These are phyloP conservation scores for Rotaria sp. DNA, from an alignment of 2,888 invertebrate genomes.

Conservation along the genomic window DNA sequence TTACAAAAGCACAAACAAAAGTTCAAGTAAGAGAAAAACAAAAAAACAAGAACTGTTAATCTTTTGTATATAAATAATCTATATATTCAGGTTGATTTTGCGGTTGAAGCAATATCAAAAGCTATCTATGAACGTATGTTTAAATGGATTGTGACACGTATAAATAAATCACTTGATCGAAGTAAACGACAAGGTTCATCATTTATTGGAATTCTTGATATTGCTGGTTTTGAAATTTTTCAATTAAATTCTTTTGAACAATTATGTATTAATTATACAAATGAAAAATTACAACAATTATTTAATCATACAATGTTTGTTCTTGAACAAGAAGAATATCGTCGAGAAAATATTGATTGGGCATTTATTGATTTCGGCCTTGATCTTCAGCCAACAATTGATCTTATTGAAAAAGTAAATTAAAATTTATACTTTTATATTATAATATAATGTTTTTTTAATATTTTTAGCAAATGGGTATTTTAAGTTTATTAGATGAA, in stretches of 20 bases:
- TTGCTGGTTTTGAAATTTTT: constrained; percentile 98
- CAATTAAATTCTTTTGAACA: constrained; percentile 93
- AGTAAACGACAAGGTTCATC: constrained; percentile 96
- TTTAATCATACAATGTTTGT: constrained; percentile 99
- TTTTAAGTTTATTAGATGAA: constrained; percentile 93
- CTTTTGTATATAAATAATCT: background rate
- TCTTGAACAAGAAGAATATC: constrained; percentile 97
- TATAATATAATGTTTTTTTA: background rate
- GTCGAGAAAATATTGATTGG: constrained; percentile 98
- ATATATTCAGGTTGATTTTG: constrained; percentile 66
- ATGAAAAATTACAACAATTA: constrained; percentile 95
- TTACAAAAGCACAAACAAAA: constrained; percentile 96
- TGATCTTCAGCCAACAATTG: constrained; percentile 97
- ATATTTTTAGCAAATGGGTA: constrained; percentile 76
- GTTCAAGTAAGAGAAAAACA: constrained; percentile 68
- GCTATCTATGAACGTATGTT: constrained; percentile 98
- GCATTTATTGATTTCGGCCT: constrained; percentile 99
- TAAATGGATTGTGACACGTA: constrained; percentile 93
- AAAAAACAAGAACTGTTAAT: too few relatives aligned
- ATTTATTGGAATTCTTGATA: constrained; percentile 98
- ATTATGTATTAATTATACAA: constrained; percentile 97
- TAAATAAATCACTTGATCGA: constrained; percentile 89
- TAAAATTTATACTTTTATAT: background rate
- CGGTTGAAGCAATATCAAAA: constrained; percentile 95
- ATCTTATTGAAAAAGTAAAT: constrained; percentile 79